Evolutionary conservation across 2,797 vertebrate genomes (phyloP).

Genomic region (Aythya fuligula): DNA sequence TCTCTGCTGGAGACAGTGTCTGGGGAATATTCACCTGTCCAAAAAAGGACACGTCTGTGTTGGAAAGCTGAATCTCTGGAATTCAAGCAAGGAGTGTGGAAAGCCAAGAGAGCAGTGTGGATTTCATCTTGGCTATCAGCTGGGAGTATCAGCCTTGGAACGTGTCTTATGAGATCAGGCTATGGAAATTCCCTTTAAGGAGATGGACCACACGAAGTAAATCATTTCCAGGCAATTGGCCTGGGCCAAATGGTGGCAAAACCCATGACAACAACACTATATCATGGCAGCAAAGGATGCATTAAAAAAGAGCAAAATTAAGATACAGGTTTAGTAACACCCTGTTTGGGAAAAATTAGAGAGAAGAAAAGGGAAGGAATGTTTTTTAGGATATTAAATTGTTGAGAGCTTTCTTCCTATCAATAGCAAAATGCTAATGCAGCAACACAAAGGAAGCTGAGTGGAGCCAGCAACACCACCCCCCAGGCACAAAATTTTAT

Average conservation of each 20-base stretch:
- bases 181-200: constrained; percentile 1
- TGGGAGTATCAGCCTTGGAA: constrained; percentile 29
- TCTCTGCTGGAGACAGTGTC: background rate
- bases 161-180: background rate
- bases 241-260: background rate
- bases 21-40: constrained; percentile 23
- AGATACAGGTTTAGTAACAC: background rate
- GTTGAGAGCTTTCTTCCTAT: background rate
- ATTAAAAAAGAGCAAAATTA: background rate
- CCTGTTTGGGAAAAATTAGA: background rate
- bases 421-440: background rate
- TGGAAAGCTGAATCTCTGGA: constrained; percentile 35
- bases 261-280: background rate
- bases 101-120: constrained; percentile 34
- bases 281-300: background rate
- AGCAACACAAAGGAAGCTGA: background rate
- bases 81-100: constrained; percentile 13
- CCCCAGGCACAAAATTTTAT: background rate
- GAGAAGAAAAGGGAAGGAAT: background rate
- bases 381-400: background rate
- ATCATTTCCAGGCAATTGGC: background rate
- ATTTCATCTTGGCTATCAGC: constrained; percentile 29
- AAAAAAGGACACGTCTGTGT: constrained; percentile 39
- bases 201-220: background rate
- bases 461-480: background rate